These are phyloP conservation scores for Seriola rivoliana DNA, from an alignment of 2,113 vertebrate genomes.

Conservation along the genomic window DNA sequence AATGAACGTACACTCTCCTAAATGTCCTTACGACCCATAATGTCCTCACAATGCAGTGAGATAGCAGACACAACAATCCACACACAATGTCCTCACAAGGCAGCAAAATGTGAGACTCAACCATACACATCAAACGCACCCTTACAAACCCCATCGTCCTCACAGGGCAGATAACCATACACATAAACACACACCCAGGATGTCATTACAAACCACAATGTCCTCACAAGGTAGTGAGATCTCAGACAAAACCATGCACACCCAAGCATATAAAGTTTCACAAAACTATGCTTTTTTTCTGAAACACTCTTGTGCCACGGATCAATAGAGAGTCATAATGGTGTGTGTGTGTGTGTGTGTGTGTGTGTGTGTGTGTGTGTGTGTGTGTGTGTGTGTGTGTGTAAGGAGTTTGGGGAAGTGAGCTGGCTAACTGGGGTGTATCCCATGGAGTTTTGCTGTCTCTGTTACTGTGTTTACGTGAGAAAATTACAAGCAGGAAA, in stretches of 20 bases:
- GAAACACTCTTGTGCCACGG: not conserved
- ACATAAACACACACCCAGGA: too few relatives aligned
- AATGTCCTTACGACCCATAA: not conserved
- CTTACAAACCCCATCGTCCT: not conserved
- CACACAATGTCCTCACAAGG: not conserved
- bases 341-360: not conserved
- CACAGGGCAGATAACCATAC: not conserved
- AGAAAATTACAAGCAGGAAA: slow-evolving; percentile 12
- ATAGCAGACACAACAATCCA: not conserved
- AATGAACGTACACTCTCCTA: not conserved
- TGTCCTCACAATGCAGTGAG: slow-evolving; percentile 1
- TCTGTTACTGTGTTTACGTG: slow-evolving; percentile 3
- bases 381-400: not conserved
- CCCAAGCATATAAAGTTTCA: slow-evolving; percentile 2
- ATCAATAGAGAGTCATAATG: slow-evolving; percentile 11
- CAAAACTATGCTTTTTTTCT: not conserved
- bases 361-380: not conserved
- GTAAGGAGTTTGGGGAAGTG: not conserved
- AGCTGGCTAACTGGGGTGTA: not conserved
- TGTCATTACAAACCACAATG: too few relatives aligned
- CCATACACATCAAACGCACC: too few relatives aligned
- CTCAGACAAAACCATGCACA: not conserved
- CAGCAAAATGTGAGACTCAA: not conserved
- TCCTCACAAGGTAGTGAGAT: not conserved
- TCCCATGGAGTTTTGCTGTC: not conserved